phyloP scores from a whole-genome alignment of 2,797 vertebrate genomes.

The Schizopygopsis malacanthus region DNA sequence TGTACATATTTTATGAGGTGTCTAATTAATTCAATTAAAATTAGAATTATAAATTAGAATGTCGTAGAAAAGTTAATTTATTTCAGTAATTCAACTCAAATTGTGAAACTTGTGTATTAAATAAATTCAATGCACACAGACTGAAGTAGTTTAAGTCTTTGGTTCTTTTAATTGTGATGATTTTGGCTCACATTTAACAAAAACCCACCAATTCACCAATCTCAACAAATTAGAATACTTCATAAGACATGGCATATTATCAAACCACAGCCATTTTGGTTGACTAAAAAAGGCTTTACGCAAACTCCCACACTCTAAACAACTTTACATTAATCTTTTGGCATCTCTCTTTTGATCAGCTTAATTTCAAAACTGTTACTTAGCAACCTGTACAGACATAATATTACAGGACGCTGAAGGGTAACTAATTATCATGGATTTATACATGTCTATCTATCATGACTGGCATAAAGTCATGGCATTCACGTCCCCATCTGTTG shows the following conservation, averaged over 20 bases:
- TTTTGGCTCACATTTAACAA: too few relatives aligned
- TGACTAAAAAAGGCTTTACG: neutral
- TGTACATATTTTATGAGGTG: neutral
- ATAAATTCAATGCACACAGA: too few relatives aligned
- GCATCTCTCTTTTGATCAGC: neutral
- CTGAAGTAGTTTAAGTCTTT: too few relatives aligned
- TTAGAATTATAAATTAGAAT: neutral
- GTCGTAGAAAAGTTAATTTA: too few relatives aligned
- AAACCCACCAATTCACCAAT: too few relatives aligned
- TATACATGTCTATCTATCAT: neutral
- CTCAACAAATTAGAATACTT: too few relatives aligned
- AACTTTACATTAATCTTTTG: neutral
- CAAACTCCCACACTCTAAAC: constrained; percentile 3
- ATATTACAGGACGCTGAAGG: neutral
- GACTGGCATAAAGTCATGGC: neutral
- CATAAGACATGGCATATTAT: neutral
- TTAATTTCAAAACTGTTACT: constrained; percentile 12
- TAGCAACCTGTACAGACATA: neutral
- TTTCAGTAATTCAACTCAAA: too few relatives aligned
- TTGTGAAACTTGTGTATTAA: too few relatives aligned
- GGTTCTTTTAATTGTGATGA: too few relatives aligned
- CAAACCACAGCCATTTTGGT: neutral
- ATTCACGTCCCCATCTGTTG: neutral
- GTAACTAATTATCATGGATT: neutral
- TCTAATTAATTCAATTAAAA: neutral